These are phyloP conservation scores for Brachionus asplanchnoidis DNA, from an alignment of 1,140 invertebrate genomes.

Conservation along the genomic window DNA sequence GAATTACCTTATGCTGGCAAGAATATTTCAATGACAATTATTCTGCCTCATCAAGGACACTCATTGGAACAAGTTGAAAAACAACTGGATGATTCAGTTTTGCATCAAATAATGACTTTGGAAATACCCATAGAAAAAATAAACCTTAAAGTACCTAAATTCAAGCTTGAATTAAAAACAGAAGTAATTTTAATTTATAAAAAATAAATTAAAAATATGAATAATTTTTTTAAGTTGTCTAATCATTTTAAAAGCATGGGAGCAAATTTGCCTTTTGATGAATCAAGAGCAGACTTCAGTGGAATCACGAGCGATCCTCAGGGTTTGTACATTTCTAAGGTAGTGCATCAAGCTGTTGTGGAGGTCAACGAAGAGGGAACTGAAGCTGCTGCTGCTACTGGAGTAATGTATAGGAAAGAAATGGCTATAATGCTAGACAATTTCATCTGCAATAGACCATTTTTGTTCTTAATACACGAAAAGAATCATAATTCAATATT, in stretches of 20 bases:
- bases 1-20: conserved; percentile 68
- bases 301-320: conserved; percentile 45
- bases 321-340: conserved; percentile 47
- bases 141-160: conserved; percentile 49
- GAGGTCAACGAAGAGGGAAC: conserved; percentile 60
- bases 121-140: conserved; percentile 44
- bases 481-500: neutral
- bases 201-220: conserved; percentile 41
- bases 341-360: conserved; percentile 60
- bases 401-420: conserved; percentile 44
- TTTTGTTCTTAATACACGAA: conserved; percentile 32
- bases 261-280: conserved; percentile 3
- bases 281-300: conserved; percentile 42
- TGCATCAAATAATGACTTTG: conserved; percentile 50
- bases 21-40: conserved; percentile 65
- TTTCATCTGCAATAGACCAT: conserved; percentile 33
- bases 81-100: conserved; percentile 56
- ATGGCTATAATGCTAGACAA: conserved; percentile 18
- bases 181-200: conserved; percentile 53
- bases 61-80: conserved; percentile 58
- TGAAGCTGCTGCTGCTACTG: conserved; percentile 56
- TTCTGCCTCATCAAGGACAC: conserved; percentile 62
- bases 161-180: conserved; percentile 47
- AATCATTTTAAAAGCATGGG: conserved; percentile 19
- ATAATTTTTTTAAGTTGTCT: neutral